phyloP scores from a whole-genome alignment of 2,888 invertebrate species.

The Molorchus minor region DNA sequence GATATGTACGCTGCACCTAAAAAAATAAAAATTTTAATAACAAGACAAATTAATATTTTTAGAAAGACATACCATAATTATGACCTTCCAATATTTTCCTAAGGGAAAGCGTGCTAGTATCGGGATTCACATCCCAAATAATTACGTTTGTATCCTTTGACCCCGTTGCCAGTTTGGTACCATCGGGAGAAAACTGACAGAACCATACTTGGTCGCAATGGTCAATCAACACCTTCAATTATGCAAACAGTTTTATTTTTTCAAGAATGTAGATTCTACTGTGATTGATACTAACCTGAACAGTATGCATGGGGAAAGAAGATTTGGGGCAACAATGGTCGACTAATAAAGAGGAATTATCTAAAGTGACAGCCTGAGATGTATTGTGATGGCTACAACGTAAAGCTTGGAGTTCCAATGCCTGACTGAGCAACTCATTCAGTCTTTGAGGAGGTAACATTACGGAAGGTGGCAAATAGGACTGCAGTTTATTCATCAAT shows the following conservation, averaged over 20 bases:
- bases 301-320: constrained; percentile 84
- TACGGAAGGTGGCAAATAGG: constrained; percentile 91
- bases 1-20: constrained; percentile 86
- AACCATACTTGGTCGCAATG: constrained; percentile 99
- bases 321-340: constrained; percentile 93
- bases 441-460: constrained; percentile 95
- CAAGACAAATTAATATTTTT: neutral
- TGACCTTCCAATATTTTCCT: constrained; percentile 89
- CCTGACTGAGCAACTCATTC: constrained; percentile 84
- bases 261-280: too few species aligned
- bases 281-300: constrained; percentile 68
- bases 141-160: constrained; percentile 86
- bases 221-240: constrained; percentile 83
- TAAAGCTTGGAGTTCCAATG: constrained; percentile 88
- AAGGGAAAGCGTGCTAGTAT: constrained; percentile 69
- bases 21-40: constrained; percentile 13
- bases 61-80: constrained; percentile 72
- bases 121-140: constrained; percentile 95
- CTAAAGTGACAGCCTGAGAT: constrained; percentile 68
- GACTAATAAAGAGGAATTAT: constrained; percentile 77
- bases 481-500: constrained; percentile 88
- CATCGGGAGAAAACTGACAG: constrained; percentile 96
- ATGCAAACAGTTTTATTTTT: too few species aligned
- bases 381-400: constrained; percentile 88
- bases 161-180: constrained; percentile 79